Percentiles rank a stretch among this genome's conserved stretches.
phyloP scores from a whole-genome alignment of 2,797 vertebrate genomes.

The Danio albolineatus region DNA sequence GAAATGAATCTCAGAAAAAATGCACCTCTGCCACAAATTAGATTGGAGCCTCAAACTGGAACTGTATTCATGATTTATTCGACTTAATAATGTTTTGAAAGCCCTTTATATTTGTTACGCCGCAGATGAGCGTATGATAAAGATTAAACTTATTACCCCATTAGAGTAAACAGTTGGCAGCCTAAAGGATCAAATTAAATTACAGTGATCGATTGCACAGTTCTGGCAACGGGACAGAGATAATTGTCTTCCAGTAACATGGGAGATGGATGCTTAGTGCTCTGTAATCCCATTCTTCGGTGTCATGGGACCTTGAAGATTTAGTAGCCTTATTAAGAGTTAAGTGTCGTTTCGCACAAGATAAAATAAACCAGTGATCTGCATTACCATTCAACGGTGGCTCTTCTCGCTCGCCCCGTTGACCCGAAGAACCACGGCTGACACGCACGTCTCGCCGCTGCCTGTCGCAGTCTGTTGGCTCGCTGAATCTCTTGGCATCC shows the following conservation, averaged over 20 bases:
- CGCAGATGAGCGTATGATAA: constrained; percentile 67
- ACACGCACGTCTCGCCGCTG: constrained; percentile 31
- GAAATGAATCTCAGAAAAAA: constrained; percentile 71
- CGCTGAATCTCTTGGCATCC: constrained; percentile 67
- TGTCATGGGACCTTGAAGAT: constrained; percentile 75
- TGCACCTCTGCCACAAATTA: constrained; percentile 69
- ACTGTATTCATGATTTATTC: constrained; percentile 80
- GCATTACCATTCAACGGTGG: constrained; percentile 62
- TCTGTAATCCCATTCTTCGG: constrained; percentile 80
- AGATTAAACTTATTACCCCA: constrained; percentile 71
- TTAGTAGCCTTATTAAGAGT: constrained; percentile 73
- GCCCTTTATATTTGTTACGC: constrained; percentile 67
- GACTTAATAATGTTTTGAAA: constrained; percentile 78
- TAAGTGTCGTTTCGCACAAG: constrained; percentile 62
- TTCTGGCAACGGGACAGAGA: constrained; percentile 74
- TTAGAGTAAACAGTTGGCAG: constrained; percentile 76
- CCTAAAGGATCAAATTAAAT: constrained; percentile 75
- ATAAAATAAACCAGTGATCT: constrained; percentile 71
- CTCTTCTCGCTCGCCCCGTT: constrained; percentile 21
- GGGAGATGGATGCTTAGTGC: constrained; percentile 74
- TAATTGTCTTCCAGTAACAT: constrained; percentile 70
- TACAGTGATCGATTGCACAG: constrained; percentile 76
- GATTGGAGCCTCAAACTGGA: constrained; percentile 79
- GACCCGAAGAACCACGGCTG: constrained; percentile 35
- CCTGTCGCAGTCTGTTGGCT: constrained; percentile 61